phyloP scores from a whole-genome alignment of 37 sponge, comb jelly and placozoan genomes.

The Eunapius fragilis region DNA sequence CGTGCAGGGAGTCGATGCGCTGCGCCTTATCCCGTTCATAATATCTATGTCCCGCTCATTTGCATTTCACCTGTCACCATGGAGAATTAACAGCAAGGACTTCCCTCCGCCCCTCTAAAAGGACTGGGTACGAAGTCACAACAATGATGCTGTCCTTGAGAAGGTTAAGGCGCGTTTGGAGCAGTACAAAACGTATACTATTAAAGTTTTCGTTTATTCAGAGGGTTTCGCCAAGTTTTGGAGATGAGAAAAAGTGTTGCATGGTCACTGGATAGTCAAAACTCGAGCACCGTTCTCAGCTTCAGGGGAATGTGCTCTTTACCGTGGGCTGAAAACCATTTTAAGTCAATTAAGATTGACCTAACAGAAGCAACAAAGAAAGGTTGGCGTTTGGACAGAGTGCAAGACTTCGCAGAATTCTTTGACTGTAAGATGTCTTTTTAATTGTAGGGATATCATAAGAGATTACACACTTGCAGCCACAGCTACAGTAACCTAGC shows the following conservation, averaged over 20 bases:
- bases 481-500: no score
- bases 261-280: no score
- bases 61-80: constrained; percentile 1
- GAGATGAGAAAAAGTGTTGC: no score
- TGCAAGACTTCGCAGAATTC: no score
- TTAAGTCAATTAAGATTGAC: background rate
- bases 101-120: background rate
- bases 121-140: background rate
- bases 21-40: constrained; percentile 6
- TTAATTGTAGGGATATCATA: no score
- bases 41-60: no score
- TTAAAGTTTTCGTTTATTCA: no score
- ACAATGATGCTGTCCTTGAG: background rate
- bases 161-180: background rate
- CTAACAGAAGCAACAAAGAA: background rate
- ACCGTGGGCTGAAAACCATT: background rate
- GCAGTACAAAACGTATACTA: no score
- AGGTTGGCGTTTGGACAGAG: background rate
- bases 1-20: constrained; percentile 26
- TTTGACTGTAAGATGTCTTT: background rate
- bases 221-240: no score
- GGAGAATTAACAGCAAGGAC: constrained; percentile 2
- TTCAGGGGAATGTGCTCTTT: background rate
- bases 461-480: no score
- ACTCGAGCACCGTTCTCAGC: background rate